Percentiles rank a stretch among this genome's conserved stretches.
Conservation (phyloP, 1,140 invertebrate species). For the Ostrea denselamellosa region DNA sequence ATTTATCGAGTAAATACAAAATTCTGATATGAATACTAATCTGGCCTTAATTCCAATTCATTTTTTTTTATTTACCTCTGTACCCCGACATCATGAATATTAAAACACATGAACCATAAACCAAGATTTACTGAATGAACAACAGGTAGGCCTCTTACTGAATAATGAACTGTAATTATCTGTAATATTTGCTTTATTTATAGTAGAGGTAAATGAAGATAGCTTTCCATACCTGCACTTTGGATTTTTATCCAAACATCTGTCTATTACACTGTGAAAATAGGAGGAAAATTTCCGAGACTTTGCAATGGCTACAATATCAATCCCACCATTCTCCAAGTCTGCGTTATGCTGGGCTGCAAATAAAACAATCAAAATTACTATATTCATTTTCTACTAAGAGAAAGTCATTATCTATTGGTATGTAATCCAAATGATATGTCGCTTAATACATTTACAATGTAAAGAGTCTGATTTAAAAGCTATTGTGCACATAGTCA, state of each 20-base stretch:
- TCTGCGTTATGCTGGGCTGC: slow-evolving; percentile 54
- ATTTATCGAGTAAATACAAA: neutral
- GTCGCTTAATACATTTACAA: no score
- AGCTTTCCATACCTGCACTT: slow-evolving; percentile 57
- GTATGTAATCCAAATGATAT: no score
- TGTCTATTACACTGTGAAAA: slow-evolving; percentile 87
- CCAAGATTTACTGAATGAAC: neutral
- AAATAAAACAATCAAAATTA: neutral
- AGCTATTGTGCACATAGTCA: no score
- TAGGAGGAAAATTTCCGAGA: slow-evolving; percentile 84
- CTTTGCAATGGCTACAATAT: slow-evolving; percentile 69
- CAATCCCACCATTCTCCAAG: slow-evolving; percentile 69
- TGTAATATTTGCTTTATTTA: neutral
- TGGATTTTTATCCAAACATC: slow-evolving; percentile 83
- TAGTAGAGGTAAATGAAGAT: neutral
- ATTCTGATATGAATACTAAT: neutral
- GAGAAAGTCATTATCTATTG: no score
- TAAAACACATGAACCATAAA: neutral
- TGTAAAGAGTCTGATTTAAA: no score
- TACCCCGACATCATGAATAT: neutral
- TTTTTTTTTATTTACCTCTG: neutral
- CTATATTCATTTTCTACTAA: no score
- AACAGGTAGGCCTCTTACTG: neutral
- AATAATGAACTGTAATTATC: neutral
- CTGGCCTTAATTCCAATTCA: neutral